These are phyloP conservation scores for Ditylenchus dipsaci DNA, from an alignment of 1,140 invertebrate genomes.

Conservation along the genomic window DNA sequence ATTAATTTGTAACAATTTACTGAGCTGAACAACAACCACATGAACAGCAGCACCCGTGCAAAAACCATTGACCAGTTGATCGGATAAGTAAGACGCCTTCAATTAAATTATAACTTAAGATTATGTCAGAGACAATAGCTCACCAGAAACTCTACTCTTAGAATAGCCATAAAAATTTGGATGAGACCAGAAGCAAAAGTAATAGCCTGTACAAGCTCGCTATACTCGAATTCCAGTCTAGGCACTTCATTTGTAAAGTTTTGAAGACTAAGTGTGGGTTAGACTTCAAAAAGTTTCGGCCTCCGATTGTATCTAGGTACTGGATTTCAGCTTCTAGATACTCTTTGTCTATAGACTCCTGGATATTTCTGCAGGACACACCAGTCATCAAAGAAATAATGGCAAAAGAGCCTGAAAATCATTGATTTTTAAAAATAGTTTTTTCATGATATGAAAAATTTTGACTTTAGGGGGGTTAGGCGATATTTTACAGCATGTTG, in stretches of 20 bases:
- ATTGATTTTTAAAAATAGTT: no score
- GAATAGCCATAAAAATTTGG: constrained; percentile 32
- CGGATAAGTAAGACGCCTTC: constrained; percentile 40
- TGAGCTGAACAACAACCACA: constrained; percentile 41
- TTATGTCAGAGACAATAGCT: background rate
- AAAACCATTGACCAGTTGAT: constrained; percentile 43
- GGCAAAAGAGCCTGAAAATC: constrained; percentile 36
- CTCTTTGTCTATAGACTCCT: constrained; percentile 24
- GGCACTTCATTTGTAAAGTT: background rate
- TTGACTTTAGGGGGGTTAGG: no score
- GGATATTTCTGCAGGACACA: constrained; percentile 28
- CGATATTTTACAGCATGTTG: no score
- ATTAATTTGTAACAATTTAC: constrained; percentile 32
- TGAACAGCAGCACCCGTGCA: constrained; percentile 38
- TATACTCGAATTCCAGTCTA: constrained; percentile 20
- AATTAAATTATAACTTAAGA: background rate
- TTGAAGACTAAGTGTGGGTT: constrained; percentile 16
- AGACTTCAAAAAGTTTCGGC: constrained; percentile 17
- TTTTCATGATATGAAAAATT: no score
- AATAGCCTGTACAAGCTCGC: constrained; percentile 11
- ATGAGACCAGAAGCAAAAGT: constrained; percentile 38
- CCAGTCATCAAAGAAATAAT: constrained; percentile 41
- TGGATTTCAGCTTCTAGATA: constrained; percentile 31
- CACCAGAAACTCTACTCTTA: constrained; percentile 35
- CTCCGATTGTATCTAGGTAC: constrained; percentile 22